Conservation (phyloP, 2,113 vertebrate genomes). For the Myrmophylax atrothorax region DNA sequence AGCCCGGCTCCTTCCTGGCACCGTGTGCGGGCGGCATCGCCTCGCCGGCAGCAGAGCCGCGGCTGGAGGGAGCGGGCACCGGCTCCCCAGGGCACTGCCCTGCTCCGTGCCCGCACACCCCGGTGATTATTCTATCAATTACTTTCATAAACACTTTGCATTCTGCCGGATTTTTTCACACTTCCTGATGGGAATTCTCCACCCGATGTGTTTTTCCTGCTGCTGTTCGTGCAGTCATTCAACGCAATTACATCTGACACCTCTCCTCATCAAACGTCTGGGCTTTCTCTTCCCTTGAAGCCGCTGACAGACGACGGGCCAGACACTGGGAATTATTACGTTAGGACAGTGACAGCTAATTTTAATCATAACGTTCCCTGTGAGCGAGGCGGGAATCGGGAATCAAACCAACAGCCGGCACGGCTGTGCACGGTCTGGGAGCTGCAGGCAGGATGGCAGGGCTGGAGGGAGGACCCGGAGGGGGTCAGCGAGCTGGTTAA, state of each 20-base stretch:
- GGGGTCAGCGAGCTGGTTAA: background rate
- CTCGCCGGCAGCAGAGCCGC: background rate
- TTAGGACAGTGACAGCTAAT: conserved; percentile 43
- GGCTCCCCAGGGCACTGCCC: conserved; percentile 60
- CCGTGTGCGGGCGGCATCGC: background rate
- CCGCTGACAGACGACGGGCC: conserved; percentile 35
- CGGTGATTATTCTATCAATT: conserved; percentile 76
- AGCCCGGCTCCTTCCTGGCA: background rate
- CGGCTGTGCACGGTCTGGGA: background rate
- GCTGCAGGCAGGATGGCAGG: background rate
- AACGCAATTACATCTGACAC: conserved; percentile 71
- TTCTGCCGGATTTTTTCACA: conserved; percentile 53
- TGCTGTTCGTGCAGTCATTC: conserved; percentile 63
- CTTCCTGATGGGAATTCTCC: conserved; percentile 71
- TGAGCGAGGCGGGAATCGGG: background rate
- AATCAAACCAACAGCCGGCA: background rate
- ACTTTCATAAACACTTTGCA: conserved; percentile 64
- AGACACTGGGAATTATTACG: conserved; percentile 52
- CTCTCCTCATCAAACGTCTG: conserved; percentile 62
- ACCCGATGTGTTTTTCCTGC: conserved; percentile 65
- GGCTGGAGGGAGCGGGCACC: conserved; percentile 48
- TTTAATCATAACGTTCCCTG: conserved; percentile 9
- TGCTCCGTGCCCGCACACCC: conserved; percentile 17
- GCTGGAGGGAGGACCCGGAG: background rate
- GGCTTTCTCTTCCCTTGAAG: conserved; percentile 36